Base-by-base conservation (phyloP, 2,888 invertebrate species). In the Hyalella azteca region DNA sequence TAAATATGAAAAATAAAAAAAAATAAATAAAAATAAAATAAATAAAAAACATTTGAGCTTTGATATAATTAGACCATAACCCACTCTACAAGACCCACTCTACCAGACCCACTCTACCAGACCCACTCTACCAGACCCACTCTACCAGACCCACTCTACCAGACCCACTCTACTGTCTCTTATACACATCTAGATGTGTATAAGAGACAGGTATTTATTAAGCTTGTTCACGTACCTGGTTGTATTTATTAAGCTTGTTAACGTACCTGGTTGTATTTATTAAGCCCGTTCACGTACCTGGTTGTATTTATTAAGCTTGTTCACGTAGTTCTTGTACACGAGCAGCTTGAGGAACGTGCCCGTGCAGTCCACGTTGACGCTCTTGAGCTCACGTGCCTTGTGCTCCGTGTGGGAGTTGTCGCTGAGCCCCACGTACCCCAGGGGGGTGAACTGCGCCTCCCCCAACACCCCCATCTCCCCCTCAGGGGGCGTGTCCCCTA, bases 191-290 rank as follows among this genome's bases (percentile, higher is more conserved):
- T n/a, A n/a, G n/a, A n/a, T n/a, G n/a, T n/a, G n/a, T n/a, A n/a
- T n/a, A n/a, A n/a, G n/a, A n/a, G n/a, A n/a, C n/a, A n/a, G n/a
- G n/a, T n/a, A n/a, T n/a, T n/a, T n/a, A n/a, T n/a, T n/a, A n/a
- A n/a, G n/a, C n/a, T n/a, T n/a, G n/a, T n/a, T n/a, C 15, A 45
- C 96, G 95, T 85, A 95, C 93, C 91, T 97, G 97, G 86, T 94
- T 92, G 85, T 91, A 91, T 36, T 90, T 90, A 88, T 96, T 96
- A 86, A 93, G 92, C 83, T 92, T 91, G 87, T 96, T 96, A 78
- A 90, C 89, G 88, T 97, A 94, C 83, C 95, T 95, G n/a, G n/a
- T n/a, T n/a, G n/a, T n/a, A n/a, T n/a, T n/a, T n/a, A n/a, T n/a
- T n/a, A n/a, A 45, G 45, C 45, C 9, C 9, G 15, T 45, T 9